Evolutionary conservation across 2,888 invertebrate genomes (phyloP).

Genomic region (Troglohyphantes excavatus): DNA sequence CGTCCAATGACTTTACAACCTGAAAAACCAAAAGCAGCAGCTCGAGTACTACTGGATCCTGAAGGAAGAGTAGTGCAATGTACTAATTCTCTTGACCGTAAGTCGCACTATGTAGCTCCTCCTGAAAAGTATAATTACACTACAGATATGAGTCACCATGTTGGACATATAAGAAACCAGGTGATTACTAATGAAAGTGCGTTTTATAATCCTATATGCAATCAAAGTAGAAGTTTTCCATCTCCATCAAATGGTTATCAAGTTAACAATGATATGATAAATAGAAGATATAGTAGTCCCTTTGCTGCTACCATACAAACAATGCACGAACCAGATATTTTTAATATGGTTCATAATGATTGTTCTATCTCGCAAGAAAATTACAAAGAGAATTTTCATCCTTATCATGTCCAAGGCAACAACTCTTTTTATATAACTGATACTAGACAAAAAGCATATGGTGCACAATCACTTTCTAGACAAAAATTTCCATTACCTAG

Average conservation of each 20-base stretch:
- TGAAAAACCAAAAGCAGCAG: slow-evolving; percentile 51
- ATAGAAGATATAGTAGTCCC: neutral
- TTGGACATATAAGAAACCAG: neutral
- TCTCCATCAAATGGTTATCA: neutral
- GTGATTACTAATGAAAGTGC: neutral
- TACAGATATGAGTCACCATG: neutral
- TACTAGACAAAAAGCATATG: neutral
- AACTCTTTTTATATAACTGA: neutral
- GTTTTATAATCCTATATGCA: neutral
- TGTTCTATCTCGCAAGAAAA: neutral
- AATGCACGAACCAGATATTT: neutral
- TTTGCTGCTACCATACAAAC: neutral
- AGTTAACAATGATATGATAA: neutral
- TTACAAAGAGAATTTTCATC: neutral
- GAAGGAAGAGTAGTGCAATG: slow-evolving; percentile 94
- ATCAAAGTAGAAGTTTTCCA: neutral
- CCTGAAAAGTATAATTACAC: neutral
- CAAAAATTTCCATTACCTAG: neutral
- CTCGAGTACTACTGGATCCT: slow-evolving; percentile 86
- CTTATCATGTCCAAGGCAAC: neutral
- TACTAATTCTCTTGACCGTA: slow-evolving; percentile 84
- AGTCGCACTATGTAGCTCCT: neutral
- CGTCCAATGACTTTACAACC: slow-evolving; percentile 10
- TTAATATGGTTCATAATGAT: neutral
- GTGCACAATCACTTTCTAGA: neutral